A percentile compares a stretch with the other conserved stretches of the same genome.
Evolutionary conservation across 2,888 invertebrate species (phyloP).

Genomic region (Beris morrisii): DNA sequence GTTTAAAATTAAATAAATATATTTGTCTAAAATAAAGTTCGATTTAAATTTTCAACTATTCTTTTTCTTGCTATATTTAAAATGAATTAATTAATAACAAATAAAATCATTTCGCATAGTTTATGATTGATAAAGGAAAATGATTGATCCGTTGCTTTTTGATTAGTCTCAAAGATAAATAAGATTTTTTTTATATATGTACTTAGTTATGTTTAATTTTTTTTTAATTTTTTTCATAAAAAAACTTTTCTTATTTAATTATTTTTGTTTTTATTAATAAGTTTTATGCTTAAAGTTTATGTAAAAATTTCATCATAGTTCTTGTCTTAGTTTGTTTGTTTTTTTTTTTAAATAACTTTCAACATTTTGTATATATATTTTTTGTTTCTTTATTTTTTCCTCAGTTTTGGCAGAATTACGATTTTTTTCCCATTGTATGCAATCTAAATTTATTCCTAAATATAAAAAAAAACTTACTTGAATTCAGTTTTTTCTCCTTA

Average conservation of each 20-base stretch:
- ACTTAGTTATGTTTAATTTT: not conserved
- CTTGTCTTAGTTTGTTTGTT: not conserved
- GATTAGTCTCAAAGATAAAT: constrained; percentile 15
- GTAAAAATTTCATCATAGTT: constrained; percentile 14
- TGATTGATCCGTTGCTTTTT: constrained; percentile 17
- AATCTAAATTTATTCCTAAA: not conserved
- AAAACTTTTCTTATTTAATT: not conserved
- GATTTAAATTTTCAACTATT: too few relatives aligned
- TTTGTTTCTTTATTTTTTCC: constrained; percentile 1
- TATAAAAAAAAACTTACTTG: constrained; percentile 17
- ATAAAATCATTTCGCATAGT: not conserved
- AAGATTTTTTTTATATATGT: not conserved
- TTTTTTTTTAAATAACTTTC: constrained; percentile 7
- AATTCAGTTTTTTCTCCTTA: not conserved
- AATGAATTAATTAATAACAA: constrained; percentile 7
- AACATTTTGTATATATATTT: constrained; percentile 4
- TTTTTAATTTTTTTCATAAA: not conserved
- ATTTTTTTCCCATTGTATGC: not conserved
- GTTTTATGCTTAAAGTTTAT: constrained; percentile 1
- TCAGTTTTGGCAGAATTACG: constrained; percentile 7
- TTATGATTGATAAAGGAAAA: constrained; percentile 19
- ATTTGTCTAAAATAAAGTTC: too few relatives aligned
- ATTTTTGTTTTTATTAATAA: constrained; percentile 8
- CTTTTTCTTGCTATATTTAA: not conserved
- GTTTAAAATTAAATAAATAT: too few relatives aligned